Evolutionary conservation across 2,888 invertebrate genomes (phyloP), one percentile per base, ranked within the genome.

Genomic region (Limnephilus lunatus): DNA sequence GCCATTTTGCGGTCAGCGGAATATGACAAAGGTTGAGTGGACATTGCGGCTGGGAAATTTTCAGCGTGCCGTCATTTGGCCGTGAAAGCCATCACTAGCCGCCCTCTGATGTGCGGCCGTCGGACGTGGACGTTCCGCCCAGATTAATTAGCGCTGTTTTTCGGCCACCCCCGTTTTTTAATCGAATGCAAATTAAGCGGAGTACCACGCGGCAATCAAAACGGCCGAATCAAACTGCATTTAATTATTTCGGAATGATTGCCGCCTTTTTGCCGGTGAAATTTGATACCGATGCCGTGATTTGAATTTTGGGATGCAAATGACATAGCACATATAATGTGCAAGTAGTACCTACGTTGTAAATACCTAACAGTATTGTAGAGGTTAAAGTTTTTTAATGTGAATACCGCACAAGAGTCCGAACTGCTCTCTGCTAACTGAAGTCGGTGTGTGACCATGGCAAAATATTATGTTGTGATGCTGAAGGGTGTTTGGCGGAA

Each of bases 1-100:
- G 89, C 91, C 89, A 90, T 89, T 92, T 92, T 89, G 92, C 31
- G 81, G 90, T 81, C 53, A 19, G 30, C 68, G 91, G 35, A 88
- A 88, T 91, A 90, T 90, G 80, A 87, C 87, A 89, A 44, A 53
- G 83, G 68, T n/a, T 90, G 32, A 81, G 90, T 90, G 39, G 86
- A 87, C 53, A 87, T 48, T 35, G 53, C 87, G 90, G 90, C 80
- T 25, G 25, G 39, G 81, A 89, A 35, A 89, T 89, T 81, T 88
- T 85, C 35, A 25, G 12, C n/a, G 3, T 39, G 25, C 11, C n/a
- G 32, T 87, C 87, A 48, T 15, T 53, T n/a, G n/a, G 44, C 86
- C 32, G 39, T 32, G 35, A 85, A 35, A 35, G 83, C 85, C 35
- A 25, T 85, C 39, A 39, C 81, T 11, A 81, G 15, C 81, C 31